Conservation (phyloP, 2,113 vertebrate species). For the Polyodon spathula region DNA sequence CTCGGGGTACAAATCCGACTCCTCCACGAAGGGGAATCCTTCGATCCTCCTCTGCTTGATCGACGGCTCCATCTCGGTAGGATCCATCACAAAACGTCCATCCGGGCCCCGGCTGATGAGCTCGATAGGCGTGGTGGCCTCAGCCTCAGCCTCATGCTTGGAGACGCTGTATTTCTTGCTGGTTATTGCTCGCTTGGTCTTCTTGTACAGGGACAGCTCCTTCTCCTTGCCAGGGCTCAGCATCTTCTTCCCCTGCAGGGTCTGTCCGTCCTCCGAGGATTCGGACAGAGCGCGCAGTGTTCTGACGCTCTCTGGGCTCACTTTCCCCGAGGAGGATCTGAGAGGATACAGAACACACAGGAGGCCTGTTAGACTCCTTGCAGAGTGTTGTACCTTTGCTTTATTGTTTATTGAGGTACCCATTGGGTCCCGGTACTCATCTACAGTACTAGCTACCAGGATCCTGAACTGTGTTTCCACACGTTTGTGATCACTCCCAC, state of each 20-base stretch:
- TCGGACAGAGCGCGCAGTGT: constrained; percentile 82
- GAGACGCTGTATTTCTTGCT: constrained; percentile 97
- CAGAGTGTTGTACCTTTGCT: too few relatives aligned
- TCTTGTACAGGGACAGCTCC: constrained; percentile 93
- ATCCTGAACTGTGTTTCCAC: too few relatives aligned
- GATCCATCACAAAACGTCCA: constrained; percentile 88
- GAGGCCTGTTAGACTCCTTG: too few relatives aligned
- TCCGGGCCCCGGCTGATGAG: constrained; percentile 93
- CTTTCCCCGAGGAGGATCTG: constrained; percentile 95
- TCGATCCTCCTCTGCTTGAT: constrained; percentile 80
- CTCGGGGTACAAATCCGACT: constrained; percentile 96
- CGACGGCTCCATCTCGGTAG: constrained; percentile 67
- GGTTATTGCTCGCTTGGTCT: constrained; percentile 95
- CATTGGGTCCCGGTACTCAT: too few relatives aligned
- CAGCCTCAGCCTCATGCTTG: constrained; percentile 79
- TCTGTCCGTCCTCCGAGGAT: constrained; percentile 78
- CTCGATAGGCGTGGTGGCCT: constrained; percentile 90
- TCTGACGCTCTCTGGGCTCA: constrained; percentile 92
- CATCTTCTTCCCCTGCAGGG: constrained; percentile 79
- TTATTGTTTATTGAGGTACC: too few relatives aligned
- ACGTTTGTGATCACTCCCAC: too few relatives aligned
- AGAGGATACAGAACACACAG: constrained; percentile 24
- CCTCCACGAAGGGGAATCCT: constrained; percentile 94
- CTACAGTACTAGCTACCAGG: too few relatives aligned
- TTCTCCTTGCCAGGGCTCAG: constrained; percentile 84